Conservation (phyloP, 2,113 vertebrate genomes). For the Hypanus sabinus region DNA sequence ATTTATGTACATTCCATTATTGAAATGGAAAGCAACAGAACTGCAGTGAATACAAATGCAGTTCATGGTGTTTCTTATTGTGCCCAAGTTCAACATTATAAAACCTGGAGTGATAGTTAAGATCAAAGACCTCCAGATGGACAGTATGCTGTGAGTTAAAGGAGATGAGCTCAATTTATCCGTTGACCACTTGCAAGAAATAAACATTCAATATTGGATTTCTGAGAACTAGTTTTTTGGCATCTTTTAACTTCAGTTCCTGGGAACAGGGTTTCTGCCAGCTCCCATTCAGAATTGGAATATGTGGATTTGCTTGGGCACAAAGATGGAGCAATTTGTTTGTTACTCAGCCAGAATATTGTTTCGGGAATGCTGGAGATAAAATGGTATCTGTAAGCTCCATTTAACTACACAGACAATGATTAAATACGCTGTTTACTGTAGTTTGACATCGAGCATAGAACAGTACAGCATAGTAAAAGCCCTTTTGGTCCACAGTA, state of each 20-base stretch:
- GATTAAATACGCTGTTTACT: background rate
- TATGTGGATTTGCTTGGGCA: background rate
- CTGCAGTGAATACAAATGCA: background rate
- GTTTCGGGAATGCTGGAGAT: background rate
- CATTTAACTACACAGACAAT: background rate
- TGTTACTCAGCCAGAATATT: background rate
- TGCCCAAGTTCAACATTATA: background rate
- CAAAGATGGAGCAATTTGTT: background rate
- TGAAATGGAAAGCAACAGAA: background rate
- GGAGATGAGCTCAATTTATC: background rate
- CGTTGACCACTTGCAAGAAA: background rate
- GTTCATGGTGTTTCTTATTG: background rate
- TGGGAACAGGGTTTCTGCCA: background rate
- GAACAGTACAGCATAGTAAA: too few species aligned
- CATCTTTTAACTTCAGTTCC: background rate
- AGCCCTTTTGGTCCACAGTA: too few species aligned
- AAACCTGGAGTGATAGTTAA: background rate
- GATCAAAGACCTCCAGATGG: background rate
- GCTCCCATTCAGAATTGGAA: background rate
- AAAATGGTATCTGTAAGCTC: background rate
- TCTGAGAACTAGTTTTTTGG: background rate
- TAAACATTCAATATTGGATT: background rate
- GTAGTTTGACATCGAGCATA: too few species aligned
- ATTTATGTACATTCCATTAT: background rate
- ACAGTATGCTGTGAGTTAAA: background rate